Percentiles rank a stretch among this genome's conserved stretches.
phyloP scores from a whole-genome alignment of 2,888 invertebrate genomes.

The Microchrysa polita region DNA sequence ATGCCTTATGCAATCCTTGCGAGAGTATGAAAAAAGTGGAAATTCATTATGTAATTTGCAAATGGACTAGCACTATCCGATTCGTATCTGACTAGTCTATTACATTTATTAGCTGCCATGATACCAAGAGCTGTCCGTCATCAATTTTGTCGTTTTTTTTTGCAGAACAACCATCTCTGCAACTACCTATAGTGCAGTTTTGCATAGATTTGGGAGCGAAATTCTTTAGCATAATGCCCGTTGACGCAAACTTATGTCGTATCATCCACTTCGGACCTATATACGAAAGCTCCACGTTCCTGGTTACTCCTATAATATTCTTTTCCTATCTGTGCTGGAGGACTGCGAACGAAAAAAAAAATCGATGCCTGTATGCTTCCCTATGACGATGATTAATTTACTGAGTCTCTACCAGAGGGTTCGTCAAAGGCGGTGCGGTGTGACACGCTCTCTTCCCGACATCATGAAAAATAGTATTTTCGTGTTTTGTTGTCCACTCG shows the following conservation, averaged over 20 bases:
- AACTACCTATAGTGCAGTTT: not conserved
- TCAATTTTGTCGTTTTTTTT: slow-evolving; percentile 9
- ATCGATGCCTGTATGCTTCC: slow-evolving; percentile 14
- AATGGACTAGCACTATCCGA: slow-evolving; percentile 49
- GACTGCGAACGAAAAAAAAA: not conserved
- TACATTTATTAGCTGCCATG: too few relatives aligned
- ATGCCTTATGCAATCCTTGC: not conserved
- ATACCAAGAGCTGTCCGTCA: not conserved
- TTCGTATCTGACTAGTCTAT: not conserved
- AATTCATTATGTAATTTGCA: slow-evolving; percentile 54
- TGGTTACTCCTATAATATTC: too few relatives aligned
- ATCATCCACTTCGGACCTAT: not conserved
- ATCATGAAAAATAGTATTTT: slow-evolving; percentile 42
- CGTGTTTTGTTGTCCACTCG: slow-evolving; percentile 40
- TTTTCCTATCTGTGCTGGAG: not conserved
- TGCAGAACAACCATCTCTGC: not conserved
- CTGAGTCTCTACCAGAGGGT: too few relatives aligned
- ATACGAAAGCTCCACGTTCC: too few relatives aligned
- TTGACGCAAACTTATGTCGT: not conserved
- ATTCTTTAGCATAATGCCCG: not conserved
- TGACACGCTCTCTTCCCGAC: slow-evolving; percentile 32
- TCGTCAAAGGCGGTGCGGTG: slow-evolving; percentile 43
- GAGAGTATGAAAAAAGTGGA: slow-evolving; percentile 52
- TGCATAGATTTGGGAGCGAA: slow-evolving; percentile 19
- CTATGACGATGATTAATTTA: slow-evolving; percentile 44